phyloP scores from a whole-genome alignment of 2,888 invertebrate species.

The Thymelicus sylvestris region DNA sequence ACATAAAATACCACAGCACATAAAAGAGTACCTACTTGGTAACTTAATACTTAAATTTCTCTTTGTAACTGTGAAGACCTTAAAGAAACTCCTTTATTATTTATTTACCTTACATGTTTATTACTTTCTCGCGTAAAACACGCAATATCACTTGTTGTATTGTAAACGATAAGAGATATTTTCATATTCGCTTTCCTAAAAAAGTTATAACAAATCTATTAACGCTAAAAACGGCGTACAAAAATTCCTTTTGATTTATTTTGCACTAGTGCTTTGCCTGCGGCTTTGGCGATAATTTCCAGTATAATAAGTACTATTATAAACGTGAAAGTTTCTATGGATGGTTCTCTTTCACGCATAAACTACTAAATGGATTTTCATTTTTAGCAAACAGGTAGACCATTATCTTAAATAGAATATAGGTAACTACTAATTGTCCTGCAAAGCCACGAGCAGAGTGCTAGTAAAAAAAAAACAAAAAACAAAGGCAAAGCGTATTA shows the following conservation, averaged over 20 bases:
- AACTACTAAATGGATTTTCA: no score
- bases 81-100: conserved; percentile 26
- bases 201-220: no score
- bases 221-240: background rate
- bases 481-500: background rate
- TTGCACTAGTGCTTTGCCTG: no score
- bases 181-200: no score
- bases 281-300: no score
- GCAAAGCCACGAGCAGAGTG: no score
- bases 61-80: conserved; percentile 21
- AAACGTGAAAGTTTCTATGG: no score
- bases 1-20: background rate
- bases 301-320: no score
- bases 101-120: conserved; percentile 25
- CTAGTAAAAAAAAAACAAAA: background rate
- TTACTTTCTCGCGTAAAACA: conserved; percentile 2
- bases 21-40: background rate
- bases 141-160: background rate
- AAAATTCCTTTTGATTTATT: background rate
- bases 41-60: background rate
- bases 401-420: no score
- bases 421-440: no score
- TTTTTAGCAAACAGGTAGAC: no score
- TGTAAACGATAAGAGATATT: background rate
- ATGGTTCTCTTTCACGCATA: no score